Evolutionary conservation across 2,797 vertebrate genomes (phyloP).

Genomic region (Sebastes oblongus): DNA sequence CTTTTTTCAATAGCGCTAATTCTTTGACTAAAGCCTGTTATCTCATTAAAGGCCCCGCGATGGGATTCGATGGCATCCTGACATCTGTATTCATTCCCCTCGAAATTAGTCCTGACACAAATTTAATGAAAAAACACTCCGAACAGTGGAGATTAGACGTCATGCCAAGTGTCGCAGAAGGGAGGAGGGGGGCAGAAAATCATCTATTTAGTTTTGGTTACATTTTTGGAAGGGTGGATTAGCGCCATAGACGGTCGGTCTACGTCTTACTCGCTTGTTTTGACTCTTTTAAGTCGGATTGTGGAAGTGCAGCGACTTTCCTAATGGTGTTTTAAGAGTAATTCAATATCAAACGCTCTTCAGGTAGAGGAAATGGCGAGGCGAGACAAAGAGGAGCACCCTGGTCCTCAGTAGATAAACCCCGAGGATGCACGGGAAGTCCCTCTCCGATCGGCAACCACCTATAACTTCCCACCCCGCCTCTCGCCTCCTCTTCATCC

Average conservation of each 20-base stretch:
- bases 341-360: slow-evolving; percentile 30
- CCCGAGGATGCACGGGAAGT: slow-evolving; percentile 25
- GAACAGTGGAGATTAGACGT: slow-evolving; percentile 76
- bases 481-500: slow-evolving; percentile 26
- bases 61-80: slow-evolving; percentile 83
- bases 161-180: slow-evolving; percentile 64
- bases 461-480: slow-evolving; percentile 49
- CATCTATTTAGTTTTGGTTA: slow-evolving; percentile 67
- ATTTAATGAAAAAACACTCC: slow-evolving; percentile 77
- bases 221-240: slow-evolving; percentile 71
- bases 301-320: slow-evolving; percentile 12
- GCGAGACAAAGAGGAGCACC: slow-evolving; percentile 43
- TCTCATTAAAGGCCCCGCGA: slow-evolving; percentile 81
- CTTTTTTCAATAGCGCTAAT: slow-evolving; percentile 75
- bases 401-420: slow-evolving; percentile 58
- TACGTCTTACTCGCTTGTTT: not conserved
- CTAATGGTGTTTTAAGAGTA: not conserved
- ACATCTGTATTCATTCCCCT: slow-evolving; percentile 83
- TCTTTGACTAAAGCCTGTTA: slow-evolving; percentile 86
- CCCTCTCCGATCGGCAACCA: slow-evolving; percentile 24
- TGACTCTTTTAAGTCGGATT: slow-evolving; percentile 24
- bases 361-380: slow-evolving; percentile 24
- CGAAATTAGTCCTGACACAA: slow-evolving; percentile 83
- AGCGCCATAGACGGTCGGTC: slow-evolving; percentile 14
- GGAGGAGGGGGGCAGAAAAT: slow-evolving; percentile 2